These are phyloP conservation scores for Plutomurus gul DNA, from an alignment of 1,140 invertebrate species.

Conservation along the genomic window DNA sequence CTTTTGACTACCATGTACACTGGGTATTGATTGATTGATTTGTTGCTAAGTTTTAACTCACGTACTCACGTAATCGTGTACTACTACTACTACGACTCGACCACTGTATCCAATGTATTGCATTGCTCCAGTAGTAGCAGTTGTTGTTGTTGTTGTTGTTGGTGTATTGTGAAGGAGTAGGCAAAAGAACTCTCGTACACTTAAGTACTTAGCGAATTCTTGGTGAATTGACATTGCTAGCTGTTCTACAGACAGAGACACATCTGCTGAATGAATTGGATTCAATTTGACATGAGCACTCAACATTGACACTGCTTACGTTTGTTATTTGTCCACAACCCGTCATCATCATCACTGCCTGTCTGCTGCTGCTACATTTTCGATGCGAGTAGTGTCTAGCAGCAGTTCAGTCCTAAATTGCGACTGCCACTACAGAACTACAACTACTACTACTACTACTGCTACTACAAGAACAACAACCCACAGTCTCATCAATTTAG, in stretches of 20 bases:
- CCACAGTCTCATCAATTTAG: neutral
- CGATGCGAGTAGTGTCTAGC: neutral
- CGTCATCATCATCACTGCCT: conserved; percentile 15
- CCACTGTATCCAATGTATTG: no score
- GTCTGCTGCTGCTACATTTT: neutral
- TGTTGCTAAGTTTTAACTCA: neutral
- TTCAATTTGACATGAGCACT: conserved; percentile 36
- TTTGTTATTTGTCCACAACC: conserved; percentile 30
- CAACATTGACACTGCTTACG: conserved; percentile 34
- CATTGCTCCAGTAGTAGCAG: no score
- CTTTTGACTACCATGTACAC: neutral
- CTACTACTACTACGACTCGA: no score
- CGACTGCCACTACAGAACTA: neutral
- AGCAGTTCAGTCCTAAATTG: neutral
- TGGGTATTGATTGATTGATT: conserved; percentile 22
- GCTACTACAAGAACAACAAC: neutral
- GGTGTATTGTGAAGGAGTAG: no score
- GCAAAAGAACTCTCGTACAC: no score
- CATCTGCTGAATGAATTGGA: conserved; percentile 8
- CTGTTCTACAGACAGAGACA: neutral
- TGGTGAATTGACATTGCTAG: neutral
- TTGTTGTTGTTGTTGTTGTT: no score
- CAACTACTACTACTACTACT: no score
- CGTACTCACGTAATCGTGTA: no score
- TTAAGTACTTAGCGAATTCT: no score